phyloP scores from a whole-genome alignment of 2,797 vertebrate genomes.

The Lycodopsis pacificus region DNA sequence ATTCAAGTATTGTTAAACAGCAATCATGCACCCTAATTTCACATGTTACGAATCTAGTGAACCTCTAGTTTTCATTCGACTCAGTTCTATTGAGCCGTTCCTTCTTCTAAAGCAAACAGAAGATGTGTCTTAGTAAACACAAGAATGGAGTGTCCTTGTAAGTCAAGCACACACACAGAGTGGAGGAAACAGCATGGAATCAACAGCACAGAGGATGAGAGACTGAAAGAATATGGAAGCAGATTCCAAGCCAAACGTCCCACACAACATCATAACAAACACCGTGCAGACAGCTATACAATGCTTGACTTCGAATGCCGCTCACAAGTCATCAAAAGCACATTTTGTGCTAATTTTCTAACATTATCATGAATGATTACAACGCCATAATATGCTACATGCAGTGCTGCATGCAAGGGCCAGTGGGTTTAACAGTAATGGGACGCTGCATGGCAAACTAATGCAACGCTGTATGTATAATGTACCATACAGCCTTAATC shows the following conservation, averaged over 20 bases:
- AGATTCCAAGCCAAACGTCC: too few relatives aligned
- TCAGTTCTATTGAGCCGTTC: not conserved
- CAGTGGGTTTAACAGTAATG: constrained; percentile 3
- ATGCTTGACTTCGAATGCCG: not conserved
- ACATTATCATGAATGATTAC: constrained; percentile 24
- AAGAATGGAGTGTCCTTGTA: constrained; percentile 18
- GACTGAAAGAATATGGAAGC: too few relatives aligned
- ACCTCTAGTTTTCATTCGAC: not conserved
- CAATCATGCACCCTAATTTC: not conserved
- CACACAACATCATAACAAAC: not conserved
- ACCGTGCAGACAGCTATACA: not conserved
- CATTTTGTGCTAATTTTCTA: constrained; percentile 17
- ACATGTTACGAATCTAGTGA: not conserved
- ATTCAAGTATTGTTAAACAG: constrained; percentile 4
- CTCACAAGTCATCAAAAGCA: constrained; percentile 17
- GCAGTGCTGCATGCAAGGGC: not conserved
- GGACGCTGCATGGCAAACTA: constrained; percentile 9
- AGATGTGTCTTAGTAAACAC: constrained; percentile 6
- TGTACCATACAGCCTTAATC: not conserved
- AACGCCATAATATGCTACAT: not conserved
- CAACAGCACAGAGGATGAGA: constrained; percentile 20
- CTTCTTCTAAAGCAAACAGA: not conserved
- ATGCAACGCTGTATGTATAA: not conserved
- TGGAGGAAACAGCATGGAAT: constrained; percentile 20
- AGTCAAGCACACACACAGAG: constrained; percentile 17